Evolutionary conservation across 2,888 invertebrate species (phyloP), one percentile per base, ranked within the genome.

Genomic region (Tridacna gigas): DNA sequence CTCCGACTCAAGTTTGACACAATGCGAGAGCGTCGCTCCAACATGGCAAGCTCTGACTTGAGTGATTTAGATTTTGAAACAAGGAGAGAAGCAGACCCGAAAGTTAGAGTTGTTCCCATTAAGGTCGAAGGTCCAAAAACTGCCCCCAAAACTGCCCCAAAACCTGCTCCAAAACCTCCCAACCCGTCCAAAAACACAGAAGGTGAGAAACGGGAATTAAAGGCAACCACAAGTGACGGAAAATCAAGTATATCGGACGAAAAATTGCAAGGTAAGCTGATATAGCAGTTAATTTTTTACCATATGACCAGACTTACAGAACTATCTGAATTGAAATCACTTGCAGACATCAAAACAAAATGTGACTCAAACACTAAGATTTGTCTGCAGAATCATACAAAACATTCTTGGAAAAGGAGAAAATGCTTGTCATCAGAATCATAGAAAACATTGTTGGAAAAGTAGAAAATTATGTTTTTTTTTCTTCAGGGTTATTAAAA

Each of bases 181-280:
- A n/a, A 45, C 45, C 56, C 28, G 22, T n/a, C 61, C 12, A 60
- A 56, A n/a, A 60, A 20, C 28, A 11, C 28, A 0, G 56, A 60
- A 22, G 12, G 60, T 28, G 74, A 74, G 20, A 56, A 26, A 26
- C 25, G 28, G n/a, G 74, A 37, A 28, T 37, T 26, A 18, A 74
- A 74, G 28, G 0, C 37, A 13, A 28, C 60, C 13, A n/a, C 22
- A 48, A 25, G 66, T 9, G 78, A 80, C 37, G 51, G 86, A 67
- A 86, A 86, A 47, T 81, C 81, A 11, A 83, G 83, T 74, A 48
- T 86, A 9, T 74, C 83, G 13, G 86, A 86, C 18, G 86, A 86
- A 25, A 83, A 80, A 45, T 60, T 83, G 56, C 86, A 83, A 74
- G 86, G 86, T 83, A 63, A 7, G 77, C 22, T 26, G 37, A 5